These are phyloP conservation scores for Lochmaea capreae DNA, from an alignment of 2,888 invertebrate species.

Conservation along the genomic window DNA sequence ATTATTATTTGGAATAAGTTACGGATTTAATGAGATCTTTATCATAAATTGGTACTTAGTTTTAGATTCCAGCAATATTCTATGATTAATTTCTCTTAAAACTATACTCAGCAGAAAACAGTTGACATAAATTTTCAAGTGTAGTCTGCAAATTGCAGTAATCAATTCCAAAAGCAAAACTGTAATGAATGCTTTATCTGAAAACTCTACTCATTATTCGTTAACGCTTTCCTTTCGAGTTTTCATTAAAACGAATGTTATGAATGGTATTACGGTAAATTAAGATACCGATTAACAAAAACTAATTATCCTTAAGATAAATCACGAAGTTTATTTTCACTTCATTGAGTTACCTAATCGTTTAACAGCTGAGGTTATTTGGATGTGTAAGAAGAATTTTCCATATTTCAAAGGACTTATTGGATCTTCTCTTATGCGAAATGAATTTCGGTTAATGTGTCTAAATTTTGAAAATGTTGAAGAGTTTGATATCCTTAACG, in stretches of 20 bases:
- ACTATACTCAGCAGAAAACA: slow-evolving; percentile 21
- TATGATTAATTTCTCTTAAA: slow-evolving; percentile 24
- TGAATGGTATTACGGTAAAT: not conserved
- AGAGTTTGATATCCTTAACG: too few species aligned
- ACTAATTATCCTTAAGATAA: not conserved
- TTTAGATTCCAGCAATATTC: slow-evolving; percentile 14
- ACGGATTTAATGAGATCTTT: too few species aligned
- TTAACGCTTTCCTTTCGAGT: slow-evolving; percentile 21
- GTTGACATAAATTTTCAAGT: slow-evolving; percentile 24
- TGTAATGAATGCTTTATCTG: slow-evolving; percentile 30
- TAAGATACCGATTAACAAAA: not conserved
- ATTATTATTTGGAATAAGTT: too few species aligned
- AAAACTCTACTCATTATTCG: slow-evolving; percentile 25
- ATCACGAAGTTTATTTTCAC: not conserved
- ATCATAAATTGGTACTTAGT: not conserved
- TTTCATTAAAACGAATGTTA: slow-evolving; percentile 13
- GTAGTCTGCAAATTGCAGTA: slow-evolving; percentile 27
- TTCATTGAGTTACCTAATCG: too few species aligned
- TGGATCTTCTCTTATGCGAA: too few species aligned
- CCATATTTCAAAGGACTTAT: too few species aligned
- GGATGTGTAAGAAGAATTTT: too few species aligned
- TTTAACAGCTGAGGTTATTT: too few species aligned
- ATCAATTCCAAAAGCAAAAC: slow-evolving; percentile 30
- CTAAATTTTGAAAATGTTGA: too few species aligned
- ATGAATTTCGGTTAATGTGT: too few species aligned